Evolutionary conservation across 1,140 invertebrate species (phyloP).

Genomic region (Procambarus virginalis): DNA sequence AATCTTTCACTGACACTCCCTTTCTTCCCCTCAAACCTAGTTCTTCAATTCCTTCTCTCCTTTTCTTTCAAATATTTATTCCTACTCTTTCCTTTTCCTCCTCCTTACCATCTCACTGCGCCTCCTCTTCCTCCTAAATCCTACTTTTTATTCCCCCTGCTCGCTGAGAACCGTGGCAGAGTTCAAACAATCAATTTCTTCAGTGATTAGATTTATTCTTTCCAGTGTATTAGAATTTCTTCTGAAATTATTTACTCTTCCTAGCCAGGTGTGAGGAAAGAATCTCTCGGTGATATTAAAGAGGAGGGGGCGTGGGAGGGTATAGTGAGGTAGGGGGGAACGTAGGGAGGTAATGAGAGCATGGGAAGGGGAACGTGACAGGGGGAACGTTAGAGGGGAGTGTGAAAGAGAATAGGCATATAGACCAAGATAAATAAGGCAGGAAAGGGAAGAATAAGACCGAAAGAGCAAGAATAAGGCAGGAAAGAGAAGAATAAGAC

Average conservation of each 20-base stretch:
- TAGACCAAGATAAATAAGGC: not conserved
- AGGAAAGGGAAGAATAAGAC: not conserved
- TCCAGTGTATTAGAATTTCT: constrained; percentile 12
- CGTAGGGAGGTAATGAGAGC: not conserved
- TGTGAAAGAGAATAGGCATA: not conserved
- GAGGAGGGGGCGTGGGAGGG: not conserved
- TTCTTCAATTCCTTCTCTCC: not conserved
- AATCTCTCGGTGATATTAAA: not conserved
- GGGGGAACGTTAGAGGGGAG: not conserved
- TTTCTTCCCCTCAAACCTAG: too few relatives aligned
- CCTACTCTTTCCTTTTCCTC: not conserved
- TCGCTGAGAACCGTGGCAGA: not conserved
- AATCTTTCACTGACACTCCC: too few relatives aligned
- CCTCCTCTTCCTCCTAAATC: not conserved
- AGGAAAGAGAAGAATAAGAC: not conserved
- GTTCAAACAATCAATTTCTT: constrained; percentile 14
- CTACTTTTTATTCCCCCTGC: not conserved
- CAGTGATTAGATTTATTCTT: not conserved
- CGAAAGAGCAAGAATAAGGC: not conserved
- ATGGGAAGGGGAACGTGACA: not conserved
- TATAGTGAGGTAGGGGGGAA: not conserved
- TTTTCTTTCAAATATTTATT: not conserved
- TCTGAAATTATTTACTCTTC: not conserved
- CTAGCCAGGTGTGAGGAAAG: constrained; percentile 1
- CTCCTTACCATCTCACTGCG: not conserved